Evolutionary conservation across 2,888 invertebrate species (phyloP), one percentile per base, ranked within the genome.

Genomic region (Andrena bicolor): DNA sequence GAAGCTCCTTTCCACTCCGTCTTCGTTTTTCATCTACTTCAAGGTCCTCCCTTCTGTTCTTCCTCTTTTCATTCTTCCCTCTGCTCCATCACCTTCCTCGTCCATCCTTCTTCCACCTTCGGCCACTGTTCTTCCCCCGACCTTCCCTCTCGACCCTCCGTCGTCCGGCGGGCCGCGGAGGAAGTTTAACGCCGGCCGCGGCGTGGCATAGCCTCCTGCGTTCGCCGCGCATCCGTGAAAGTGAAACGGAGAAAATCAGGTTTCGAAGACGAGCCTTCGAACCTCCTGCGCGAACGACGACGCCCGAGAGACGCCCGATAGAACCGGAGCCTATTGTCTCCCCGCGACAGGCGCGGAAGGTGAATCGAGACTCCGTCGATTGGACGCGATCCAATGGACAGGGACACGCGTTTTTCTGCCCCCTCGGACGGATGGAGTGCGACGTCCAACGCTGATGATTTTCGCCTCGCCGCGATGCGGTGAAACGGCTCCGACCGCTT

Each of bases 221-320:
- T 87, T 84, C 82, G 66, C 82, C 78, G 85, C 88, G 87, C 87
- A 87, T 87, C 85, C 86, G 86, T 89, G 89, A 89, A 89, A 89
- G 89, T 89, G 89, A 89, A 89, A 89, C 89, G 88, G 89, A 89
- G 88, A 88, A 88, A 88, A 88, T 87, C 89, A 89, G 89, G 89
- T 89, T 89, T 89, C 89, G 89, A 89, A 89, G 88, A 88, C 89
- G 84, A 85, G 89, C 82, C 87, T 86, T 88, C 87, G 82, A 82
- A 88, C 80, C 75, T 76, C 53, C 76, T 64, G 80, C 76, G 64
- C 61, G 56, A 56, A 56, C 56, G 74, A 82, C 80, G 82, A 73
- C 60, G 71, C 58, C 48, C 66, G 61, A 49, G 65, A 53, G 66
- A 32, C 68, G 60, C 13, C 16, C 35, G 66, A 86, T 74, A 70